Base-by-base conservation (phyloP, 2,888 invertebrate species). In the Seira musarum region DNA sequence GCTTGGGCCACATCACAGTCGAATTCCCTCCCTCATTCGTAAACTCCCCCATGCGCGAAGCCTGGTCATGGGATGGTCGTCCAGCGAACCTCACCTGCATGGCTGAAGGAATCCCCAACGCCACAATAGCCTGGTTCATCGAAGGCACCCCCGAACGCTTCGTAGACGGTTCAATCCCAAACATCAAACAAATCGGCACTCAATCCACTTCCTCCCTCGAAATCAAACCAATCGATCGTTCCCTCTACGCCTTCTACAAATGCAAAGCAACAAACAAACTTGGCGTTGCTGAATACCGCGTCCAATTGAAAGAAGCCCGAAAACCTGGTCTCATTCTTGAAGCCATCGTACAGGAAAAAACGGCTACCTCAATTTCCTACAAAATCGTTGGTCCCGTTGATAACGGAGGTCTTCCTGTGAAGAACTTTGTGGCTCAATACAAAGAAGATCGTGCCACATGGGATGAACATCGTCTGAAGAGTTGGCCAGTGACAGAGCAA, bases 41-140 rank as follows among this genome's bases (percentile, higher is more conserved):
- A 61, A 92, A 93, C 46, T 90, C 92, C 53, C 92, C 93, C 2
- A 87, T 88, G 83, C 87, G 87, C 17, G 94, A 95, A 0, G 92
- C 93, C 0, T 96, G 94, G 92, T 94, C 94, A 40, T 97, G 96
- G 96, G 93, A 94, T 67, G 91, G 92, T 57, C 92, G 92, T 86
- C 93, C 93, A 0, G 95, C 94, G 1, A 97, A 97, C 89, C 90
- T 97, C 5, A 95, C 94, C 80, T 97, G 97, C 88, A 91, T 95
- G 64, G 96, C 96, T n/a, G 94, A 95, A 89, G 90, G 91, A 24
- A 93, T 97, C 87, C 97, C 97, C 1, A 97, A 97, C 88, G 97
- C 97, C 0, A 96, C 96, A 6, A 95, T 97, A 86, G 92, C 93
- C 88, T 97, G 96, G 96, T 92, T 92, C 89, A 92, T 90, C 89